Evolutionary conservation across 1,140 invertebrate genomes (phyloP), one percentile per base, ranked within the genome.

Genomic region (Solenopsis invicta): DNA sequence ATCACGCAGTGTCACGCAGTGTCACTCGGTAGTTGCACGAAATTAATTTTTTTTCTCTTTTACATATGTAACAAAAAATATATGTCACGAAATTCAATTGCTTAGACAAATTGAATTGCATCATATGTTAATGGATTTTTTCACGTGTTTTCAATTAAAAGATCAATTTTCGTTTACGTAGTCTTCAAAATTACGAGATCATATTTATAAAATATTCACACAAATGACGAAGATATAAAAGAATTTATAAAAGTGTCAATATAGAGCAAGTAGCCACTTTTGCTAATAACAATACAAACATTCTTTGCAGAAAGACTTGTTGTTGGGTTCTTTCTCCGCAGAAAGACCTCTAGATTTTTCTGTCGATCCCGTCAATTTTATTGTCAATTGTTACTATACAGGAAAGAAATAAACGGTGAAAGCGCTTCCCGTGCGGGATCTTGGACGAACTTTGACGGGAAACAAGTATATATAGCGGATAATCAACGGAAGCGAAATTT

Each of bases 381-480:
- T 67, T 45, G n/a, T 67, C n/a, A 45, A 21, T 67, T 21, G 64
- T 67, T 41, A 66, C 37, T 37, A 66, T 64, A 16, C 16, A 66
- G 34, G 12, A 66, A n/a, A 66, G 21, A 59, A 59, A 59, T 24
- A 66, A 37, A 41, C 37, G 34, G 62, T 66, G 62, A 66, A 66
- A 66, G 62, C 9, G 18, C 37, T 66, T 66, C 18, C 62, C 1
- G 18, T 66, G 34, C 16, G 13, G 18, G 9, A 59, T 37, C 16
- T 8, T 66, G 18, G 4, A 66, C 8, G 1, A 66, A 66, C 10
- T 10, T 41, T 8, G 8, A n/a, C 9, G 18, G 18, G 18, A 0
- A 66, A n/a, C 9, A 66, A 41, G 29, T 29, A 9, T 12, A 24
- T 61, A 61, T 18, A 66, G 18, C 29, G 9, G 18, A 66, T 21